phyloP scores from a whole-genome alignment of 1,140 invertebrate genomes.

The Rhynchophorus ferrugineus region DNA sequence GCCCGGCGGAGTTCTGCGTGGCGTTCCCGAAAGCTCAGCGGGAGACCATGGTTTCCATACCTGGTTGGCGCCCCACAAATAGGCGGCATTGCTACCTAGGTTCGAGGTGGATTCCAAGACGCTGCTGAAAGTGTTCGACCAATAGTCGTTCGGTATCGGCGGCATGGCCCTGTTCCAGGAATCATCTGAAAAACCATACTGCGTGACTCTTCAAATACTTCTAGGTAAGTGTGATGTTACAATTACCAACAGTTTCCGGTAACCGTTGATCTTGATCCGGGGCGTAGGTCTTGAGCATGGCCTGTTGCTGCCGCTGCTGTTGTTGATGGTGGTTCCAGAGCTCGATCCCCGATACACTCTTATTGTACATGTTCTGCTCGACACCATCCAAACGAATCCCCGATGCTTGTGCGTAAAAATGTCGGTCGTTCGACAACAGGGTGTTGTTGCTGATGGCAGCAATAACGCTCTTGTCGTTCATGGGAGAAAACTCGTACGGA shows the following conservation, averaged over 20 bases:
- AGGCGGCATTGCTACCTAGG: slow-evolving; percentile 17
- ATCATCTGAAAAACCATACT: slow-evolving; percentile 39
- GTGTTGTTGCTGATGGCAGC: slow-evolving; percentile 12
- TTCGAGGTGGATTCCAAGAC: slow-evolving; percentile 14
- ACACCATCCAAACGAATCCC: neutral
- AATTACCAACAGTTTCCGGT: neutral
- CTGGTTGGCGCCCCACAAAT: slow-evolving; percentile 36
- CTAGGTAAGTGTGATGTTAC: neutral
- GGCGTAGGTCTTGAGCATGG: neutral
- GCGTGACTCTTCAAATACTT: slow-evolving; percentile 6
- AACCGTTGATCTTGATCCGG: neutral
- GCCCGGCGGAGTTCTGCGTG: slow-evolving; percentile 36
- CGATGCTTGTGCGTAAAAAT: slow-evolving; percentile 1
- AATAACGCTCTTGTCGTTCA: slow-evolving; percentile 16
- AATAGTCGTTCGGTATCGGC: slow-evolving; percentile 25
- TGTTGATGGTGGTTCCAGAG: slow-evolving; percentile 6
- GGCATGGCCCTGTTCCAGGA: slow-evolving; percentile 40
- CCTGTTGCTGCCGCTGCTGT: neutral
- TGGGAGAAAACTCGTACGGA: slow-evolving; percentile 6
- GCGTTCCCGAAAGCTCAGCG: slow-evolving; percentile 24
- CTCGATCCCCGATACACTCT: neutral
- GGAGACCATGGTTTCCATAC: slow-evolving; percentile 37
- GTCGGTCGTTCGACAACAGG: neutral
- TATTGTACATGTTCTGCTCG: neutral
- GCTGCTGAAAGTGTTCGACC: slow-evolving; percentile 18